phyloP scores from a whole-genome alignment of 2,888 invertebrate genomes.

The Dryococelus australis region DNA sequence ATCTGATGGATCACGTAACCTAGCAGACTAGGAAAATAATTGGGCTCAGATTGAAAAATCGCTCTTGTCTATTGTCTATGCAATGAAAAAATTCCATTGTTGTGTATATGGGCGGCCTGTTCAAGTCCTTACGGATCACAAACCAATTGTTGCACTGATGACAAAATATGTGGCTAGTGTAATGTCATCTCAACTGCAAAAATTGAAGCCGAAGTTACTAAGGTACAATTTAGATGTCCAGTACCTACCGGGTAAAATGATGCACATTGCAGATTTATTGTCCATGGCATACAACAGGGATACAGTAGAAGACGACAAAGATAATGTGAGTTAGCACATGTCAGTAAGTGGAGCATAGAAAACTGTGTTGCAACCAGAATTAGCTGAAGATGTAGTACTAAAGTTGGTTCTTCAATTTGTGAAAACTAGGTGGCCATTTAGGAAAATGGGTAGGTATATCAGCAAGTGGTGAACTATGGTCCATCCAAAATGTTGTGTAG shows the following conservation, averaged over 20 bases:
- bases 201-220: background rate
- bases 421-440: background rate
- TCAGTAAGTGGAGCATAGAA: background rate
- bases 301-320: background rate
- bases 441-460: background rate
- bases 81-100: constrained; percentile 21
- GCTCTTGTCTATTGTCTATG: constrained; percentile 39
- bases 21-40: constrained; percentile 49
- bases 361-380: background rate
- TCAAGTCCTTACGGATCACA: constrained; percentile 34
- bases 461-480: background rate
- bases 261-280: constrained; percentile 17
- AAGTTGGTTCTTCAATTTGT: background rate
- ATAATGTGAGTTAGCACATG: background rate
- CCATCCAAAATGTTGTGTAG: no score
- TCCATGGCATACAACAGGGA: background rate
- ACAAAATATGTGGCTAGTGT: background rate
- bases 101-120: background rate
- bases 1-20: constrained; percentile 53
- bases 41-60: constrained; percentile 53
- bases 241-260: background rate
- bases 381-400: background rate
- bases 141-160: constrained; percentile 30
- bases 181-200: background rate
- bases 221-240: background rate